phyloP scores from a whole-genome alignment of 64 coral and sea anemone genomes.

The Montipora efflorescens region DNA sequence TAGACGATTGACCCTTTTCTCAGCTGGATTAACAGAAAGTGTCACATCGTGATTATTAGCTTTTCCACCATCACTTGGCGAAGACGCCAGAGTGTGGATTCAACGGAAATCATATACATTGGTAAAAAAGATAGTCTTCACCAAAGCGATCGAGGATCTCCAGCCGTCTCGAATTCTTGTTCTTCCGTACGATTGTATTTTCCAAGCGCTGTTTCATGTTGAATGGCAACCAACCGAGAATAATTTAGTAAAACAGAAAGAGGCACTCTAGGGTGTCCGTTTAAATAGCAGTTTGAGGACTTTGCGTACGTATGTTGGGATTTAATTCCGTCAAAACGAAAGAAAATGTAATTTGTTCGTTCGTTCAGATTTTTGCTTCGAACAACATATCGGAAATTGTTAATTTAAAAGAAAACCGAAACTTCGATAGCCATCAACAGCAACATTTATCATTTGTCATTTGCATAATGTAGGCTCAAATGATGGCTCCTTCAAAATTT shows the following conservation, averaged over 20 bases:
- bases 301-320: not conserved
- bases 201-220: not conserved
- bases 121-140: not conserved
- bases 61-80: not conserved
- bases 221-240: slow-evolving; percentile 29
- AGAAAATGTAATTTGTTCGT: not conserved
- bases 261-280: not conserved
- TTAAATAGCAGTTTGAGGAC: not conserved
- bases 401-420: slow-evolving; percentile 7
- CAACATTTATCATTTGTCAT: not conserved
- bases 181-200: slow-evolving; percentile 15
- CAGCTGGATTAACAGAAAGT: not conserved
- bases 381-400: not conserved
- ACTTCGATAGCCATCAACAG: not conserved
- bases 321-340: not conserved
- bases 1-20: not conserved
- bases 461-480: slow-evolving; percentile 8
- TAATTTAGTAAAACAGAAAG: slow-evolving; percentile 4
- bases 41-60: not conserved
- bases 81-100: not conserved
- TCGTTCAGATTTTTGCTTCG: not conserved
- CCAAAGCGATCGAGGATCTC: not conserved
- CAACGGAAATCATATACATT: not conserved
- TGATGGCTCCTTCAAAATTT: not conserved
- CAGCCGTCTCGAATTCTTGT: not conserved